Evolutionary conservation across 2,113 vertebrate genomes (phyloP), one percentile per base, ranked within the genome.

Genomic region (Sigmodon hispidus): DNA sequence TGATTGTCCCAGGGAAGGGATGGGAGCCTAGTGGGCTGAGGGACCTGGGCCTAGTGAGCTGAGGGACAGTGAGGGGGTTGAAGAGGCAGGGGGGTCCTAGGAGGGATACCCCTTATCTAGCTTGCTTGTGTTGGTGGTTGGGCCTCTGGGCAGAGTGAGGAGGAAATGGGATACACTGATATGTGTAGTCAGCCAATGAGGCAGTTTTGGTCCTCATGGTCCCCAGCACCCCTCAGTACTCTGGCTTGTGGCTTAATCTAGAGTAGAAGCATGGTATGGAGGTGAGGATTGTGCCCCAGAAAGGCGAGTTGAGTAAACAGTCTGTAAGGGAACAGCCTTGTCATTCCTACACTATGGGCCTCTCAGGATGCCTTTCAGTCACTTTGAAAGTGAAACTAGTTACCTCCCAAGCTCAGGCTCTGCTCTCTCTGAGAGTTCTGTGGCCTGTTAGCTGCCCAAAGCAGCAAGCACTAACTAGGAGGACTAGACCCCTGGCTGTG

Each of bases 311-410:
- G 57, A 87, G 57, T 75, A 52, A 65, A 72, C 55, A 61, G 34
- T 8, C 12, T 36, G 57, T 3, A 0, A 70, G 83, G 61, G 16
- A 73, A 69, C 2, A 52, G 65, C 31, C 63, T 2, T 84, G 75
- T 55, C 75, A 79, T 89, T 83, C 17, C 0, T 5, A 50, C 2
- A 31, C 59, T 22, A 69, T 34, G 88, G 57, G 77, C 50, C 61
- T 69, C 61, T 34, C 89, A 45, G 70, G 61, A 59, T 15, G 8
- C 12, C 52, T 89, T 88, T 84, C 34, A 96, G n/a, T 97, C 97
- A 97, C 85, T 40, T 65, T 79, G 97, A 97, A 98, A 98, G 95
- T 0, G 97, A 98, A 98, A 98, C 96, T 67, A 95, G 95, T 90
- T 96, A 93, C 96, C 96, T 93, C 92, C 94, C 96, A 69, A 65